Percentiles rank a stretch among this genome's conserved stretches.
phyloP scores from a whole-genome alignment of 2,797 vertebrate genomes.

The Chelon labrosus region DNA sequence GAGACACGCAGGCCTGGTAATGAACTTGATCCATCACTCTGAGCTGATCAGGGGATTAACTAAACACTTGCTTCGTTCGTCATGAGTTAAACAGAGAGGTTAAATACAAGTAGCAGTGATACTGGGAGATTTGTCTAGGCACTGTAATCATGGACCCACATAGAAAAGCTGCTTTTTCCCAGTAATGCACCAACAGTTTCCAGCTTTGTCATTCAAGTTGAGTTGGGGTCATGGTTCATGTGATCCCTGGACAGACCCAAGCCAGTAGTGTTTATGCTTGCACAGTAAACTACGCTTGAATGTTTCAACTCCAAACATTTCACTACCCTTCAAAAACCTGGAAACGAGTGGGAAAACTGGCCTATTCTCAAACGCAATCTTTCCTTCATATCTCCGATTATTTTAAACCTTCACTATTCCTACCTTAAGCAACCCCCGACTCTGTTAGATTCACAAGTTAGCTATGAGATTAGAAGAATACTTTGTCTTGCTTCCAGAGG shows the following conservation, averaged over 20 bases:
- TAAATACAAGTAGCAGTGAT: constrained; percentile 2
- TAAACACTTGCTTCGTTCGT: constrained; percentile 38
- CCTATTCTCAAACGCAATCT: background rate
- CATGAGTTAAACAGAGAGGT: constrained; percentile 11
- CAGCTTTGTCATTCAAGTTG: background rate
- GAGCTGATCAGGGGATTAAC: constrained; percentile 61
- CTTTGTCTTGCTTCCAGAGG: background rate
- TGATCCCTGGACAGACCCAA: background rate
- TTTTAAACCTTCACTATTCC: background rate
- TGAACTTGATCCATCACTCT: constrained; percentile 58
- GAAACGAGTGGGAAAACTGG: constrained; percentile 6
- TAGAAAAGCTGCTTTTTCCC: background rate
- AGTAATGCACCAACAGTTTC: constrained; percentile 10
- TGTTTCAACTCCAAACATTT: background rate
- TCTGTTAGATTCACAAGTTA: constrained; percentile 7
- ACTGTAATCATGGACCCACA: background rate
- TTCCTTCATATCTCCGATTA: background rate
- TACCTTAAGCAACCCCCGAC: background rate
- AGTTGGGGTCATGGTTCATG: background rate
- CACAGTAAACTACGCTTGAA: constrained; percentile 15
- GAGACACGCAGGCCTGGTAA: constrained; percentile 23
- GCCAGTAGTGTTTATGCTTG: background rate
- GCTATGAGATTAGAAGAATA: background rate
- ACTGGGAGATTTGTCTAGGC: background rate
- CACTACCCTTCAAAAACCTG: constrained; percentile 14